Percentiles rank a stretch among this genome's conserved stretches.
These are phyloP conservation scores for Hydrochoerus hydrochaeris DNA, from an alignment of 2,113 vertebrate species.

Conservation along the genomic window DNA sequence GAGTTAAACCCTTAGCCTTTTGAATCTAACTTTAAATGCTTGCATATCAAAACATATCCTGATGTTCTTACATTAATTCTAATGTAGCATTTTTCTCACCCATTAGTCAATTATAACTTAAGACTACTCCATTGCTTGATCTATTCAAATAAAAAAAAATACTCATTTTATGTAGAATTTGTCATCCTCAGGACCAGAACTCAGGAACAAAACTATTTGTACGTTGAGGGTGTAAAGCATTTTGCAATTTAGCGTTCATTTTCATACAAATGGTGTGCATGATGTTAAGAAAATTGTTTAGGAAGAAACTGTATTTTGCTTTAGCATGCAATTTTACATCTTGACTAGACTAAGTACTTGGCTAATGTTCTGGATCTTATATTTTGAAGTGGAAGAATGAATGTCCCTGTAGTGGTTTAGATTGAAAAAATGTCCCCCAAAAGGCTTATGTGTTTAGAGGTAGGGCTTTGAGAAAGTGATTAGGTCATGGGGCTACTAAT, in stretches of 20 bases:
- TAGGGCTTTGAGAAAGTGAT: neutral
- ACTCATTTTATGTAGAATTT: constrained; percentile 3
- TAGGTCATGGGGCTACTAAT: neutral
- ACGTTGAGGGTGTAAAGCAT: neutral
- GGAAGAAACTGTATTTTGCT: neutral
- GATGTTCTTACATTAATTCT: neutral
- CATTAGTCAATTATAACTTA: neutral
- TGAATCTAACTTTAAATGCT: neutral
- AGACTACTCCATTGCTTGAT: neutral
- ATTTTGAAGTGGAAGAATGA: neutral
- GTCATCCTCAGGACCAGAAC: neutral
- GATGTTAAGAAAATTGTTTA: constrained; percentile 23
- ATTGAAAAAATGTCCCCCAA: neutral
- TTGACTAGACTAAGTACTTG: neutral
- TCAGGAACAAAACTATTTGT: neutral
- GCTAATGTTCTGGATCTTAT: neutral
- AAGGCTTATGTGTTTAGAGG: neutral
- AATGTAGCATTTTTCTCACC: neutral
- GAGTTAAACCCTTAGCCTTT: neutral
- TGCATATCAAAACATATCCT: neutral
- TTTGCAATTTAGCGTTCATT: neutral
- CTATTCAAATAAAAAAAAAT: neutral
- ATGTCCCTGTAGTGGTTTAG: neutral
- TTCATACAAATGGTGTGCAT: neutral
- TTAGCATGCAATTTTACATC: neutral